These are phyloP conservation scores for Gymnocypris eckloni DNA, from an alignment of 2,797 vertebrate species.

Conservation along the genomic window DNA sequence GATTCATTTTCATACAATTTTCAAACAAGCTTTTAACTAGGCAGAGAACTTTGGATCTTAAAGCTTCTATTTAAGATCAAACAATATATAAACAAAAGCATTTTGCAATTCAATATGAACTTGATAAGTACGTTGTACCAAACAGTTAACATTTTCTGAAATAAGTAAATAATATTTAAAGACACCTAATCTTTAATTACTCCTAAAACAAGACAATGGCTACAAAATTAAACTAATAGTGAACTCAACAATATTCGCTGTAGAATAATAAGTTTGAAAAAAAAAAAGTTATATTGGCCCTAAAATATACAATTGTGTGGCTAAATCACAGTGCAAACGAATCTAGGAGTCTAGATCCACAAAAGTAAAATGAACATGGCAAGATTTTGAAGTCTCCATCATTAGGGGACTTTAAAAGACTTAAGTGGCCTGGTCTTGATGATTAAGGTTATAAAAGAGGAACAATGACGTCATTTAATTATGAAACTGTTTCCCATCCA, in stretches of 20 bases:
- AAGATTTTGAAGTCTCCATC: not conserved
- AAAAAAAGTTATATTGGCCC: not conserved
- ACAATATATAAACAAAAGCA: no score
- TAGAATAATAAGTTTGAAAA: not conserved
- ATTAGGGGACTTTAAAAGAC: constrained; percentile 10
- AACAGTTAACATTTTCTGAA: not conserved
- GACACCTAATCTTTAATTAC: not conserved
- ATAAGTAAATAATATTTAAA: not conserved
- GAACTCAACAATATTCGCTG: not conserved
- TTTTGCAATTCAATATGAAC: no score
- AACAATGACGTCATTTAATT: constrained; percentile 25
- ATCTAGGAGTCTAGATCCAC: not conserved
- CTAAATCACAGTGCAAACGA: not conserved
- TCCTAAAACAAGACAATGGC: not conserved
- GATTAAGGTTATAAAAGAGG: constrained; percentile 20
- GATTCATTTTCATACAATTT: not conserved
- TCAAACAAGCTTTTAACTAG: not conserved
- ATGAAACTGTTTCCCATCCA: constrained; percentile 23
- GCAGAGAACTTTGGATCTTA: not conserved
- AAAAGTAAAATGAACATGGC: not conserved
- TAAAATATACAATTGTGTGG: not conserved
- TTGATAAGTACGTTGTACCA: not conserved
- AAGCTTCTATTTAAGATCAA: not conserved
- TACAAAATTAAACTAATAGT: not conserved
- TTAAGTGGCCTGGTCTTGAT: not conserved